Evolutionary conservation across 1,140 invertebrate genomes (phyloP), one percentile per base, ranked within the genome.

Genomic region (Aradophagus sp.): DNA sequence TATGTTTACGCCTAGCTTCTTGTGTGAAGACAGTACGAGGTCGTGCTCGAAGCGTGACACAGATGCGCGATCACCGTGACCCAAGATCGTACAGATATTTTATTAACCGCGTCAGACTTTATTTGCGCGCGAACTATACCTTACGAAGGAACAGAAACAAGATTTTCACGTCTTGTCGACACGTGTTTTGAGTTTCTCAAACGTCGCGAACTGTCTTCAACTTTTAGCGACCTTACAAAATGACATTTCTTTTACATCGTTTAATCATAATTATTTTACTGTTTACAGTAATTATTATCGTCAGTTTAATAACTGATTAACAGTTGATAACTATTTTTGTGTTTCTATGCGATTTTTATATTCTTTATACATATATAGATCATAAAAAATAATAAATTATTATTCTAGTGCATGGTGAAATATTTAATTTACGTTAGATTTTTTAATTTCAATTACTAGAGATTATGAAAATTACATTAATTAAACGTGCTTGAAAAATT

Each of bases 21-120:
- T 48, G 17, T 48, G 44, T 41, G 47, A 58, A 68, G 62, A 65
- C 61, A 65, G 34, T 56, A 61, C 70, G 80, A 81, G 77, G 76
- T 74, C 74, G 74, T 55, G 58, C 44, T 73, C 52, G 69, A 77
- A 69, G 73, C 72, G 67, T 56, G 83, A 74, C 83, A 84, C 73
- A 83, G 74, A 80, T 84, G 77, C 65, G 75, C 83, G 73, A 74
- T 55, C 48, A 83, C 74, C 81, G 81, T 84, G 75, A 84, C 81
- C 72, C 20, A 52, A 78, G 78, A 82, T 83, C 68, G 58, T 58
- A 14, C 35, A 52, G 81, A 83, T 82, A 79, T 72, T 74, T 66
- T 59, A 56, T 53, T 45, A 74, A 65, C 42, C 29, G 42, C 59
- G 48, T 61, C 48, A 55, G 48, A 47, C 32, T 55, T 61, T 42